These are phyloP conservation scores for Apocheima hispidaria DNA, from an alignment of 2,888 invertebrate species.

Conservation along the genomic window DNA sequence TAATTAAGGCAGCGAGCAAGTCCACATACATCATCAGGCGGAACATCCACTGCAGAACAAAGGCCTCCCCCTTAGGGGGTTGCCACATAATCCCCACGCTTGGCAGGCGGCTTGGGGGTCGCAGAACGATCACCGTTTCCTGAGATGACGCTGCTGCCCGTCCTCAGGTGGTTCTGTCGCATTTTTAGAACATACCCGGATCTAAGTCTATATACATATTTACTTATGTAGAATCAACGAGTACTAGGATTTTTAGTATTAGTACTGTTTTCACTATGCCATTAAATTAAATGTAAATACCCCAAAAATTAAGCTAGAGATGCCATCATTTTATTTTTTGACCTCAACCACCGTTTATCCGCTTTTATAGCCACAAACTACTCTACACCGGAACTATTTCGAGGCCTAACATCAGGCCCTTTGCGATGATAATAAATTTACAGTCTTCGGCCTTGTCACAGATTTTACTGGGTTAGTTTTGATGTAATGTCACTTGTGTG, in stretches of 20 bases:
- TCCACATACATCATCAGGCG: too few relatives aligned
- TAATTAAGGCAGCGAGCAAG: too few relatives aligned
- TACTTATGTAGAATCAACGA: neutral
- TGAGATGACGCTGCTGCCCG: too few relatives aligned
- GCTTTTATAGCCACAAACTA: constrained; percentile 12
- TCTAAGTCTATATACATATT: too few relatives aligned
- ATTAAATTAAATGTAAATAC: constrained; percentile 27
- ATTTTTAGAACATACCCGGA: too few relatives aligned
- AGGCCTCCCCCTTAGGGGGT: too few relatives aligned
- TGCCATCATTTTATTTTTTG: constrained; percentile 3
- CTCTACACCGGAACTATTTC: constrained; percentile 22
- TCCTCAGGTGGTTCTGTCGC: too few relatives aligned
- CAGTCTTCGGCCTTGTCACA: neutral
- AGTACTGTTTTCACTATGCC: constrained; percentile 12
- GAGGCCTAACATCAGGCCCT: constrained; percentile 6
- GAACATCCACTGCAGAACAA: too few relatives aligned
- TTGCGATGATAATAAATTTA: constrained; percentile 6
- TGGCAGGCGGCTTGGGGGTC: too few relatives aligned
- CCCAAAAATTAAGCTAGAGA: neutral
- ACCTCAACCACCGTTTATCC: constrained; percentile 3
- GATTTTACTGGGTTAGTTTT: neutral
- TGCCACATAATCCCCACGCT: too few relatives aligned
- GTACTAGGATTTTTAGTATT: too few relatives aligned
- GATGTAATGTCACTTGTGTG: neutral
- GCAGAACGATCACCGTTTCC: too few relatives aligned